phyloP scores from a whole-genome alignment of 2,797 vertebrate genomes.

The Dromococcyx pavoninus region DNA sequence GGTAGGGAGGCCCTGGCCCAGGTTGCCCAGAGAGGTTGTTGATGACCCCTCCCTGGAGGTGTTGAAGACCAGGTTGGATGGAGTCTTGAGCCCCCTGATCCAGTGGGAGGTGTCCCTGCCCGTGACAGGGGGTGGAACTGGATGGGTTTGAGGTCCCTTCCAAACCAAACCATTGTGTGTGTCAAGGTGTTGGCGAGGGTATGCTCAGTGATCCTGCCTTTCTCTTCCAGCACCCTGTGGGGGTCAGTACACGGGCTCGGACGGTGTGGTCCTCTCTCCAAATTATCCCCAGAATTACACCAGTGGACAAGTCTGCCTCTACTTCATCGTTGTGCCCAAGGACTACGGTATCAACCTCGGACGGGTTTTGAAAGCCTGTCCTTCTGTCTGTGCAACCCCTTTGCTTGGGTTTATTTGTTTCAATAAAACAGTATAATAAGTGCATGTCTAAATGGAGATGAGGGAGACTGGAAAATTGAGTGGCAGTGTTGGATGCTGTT shows the following conservation, averaged over 20 bases:
- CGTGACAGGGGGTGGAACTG: too few species aligned
- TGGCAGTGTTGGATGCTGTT: background rate
- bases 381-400: background rate
- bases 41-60: too few species aligned
- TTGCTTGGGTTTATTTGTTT: background rate
- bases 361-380: background rate
- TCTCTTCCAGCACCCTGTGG: conserved; percentile 90
- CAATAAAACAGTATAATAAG: background rate
- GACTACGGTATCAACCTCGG: conserved; percentile 85
- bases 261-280: conserved; percentile 94
- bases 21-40: too few species aligned
- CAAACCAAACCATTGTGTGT: too few species aligned
- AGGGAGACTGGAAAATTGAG: background rate
- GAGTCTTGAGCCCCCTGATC: too few species aligned
- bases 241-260: conserved; percentile 90
- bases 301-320: conserved; percentile 88
- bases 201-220: fast-evolving
- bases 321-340: conserved; percentile 91
- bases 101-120: too few species aligned
- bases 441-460: background rate
- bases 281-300: conserved; percentile 96
- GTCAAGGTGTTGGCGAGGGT: background rate
- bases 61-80: too few species aligned
- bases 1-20: too few species aligned
- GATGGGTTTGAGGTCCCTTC: too few species aligned